Evolutionary conservation across 2,888 invertebrate species (phyloP), one percentile per base, ranked within the genome.

Genomic region (Sthenelais limicola): DNA sequence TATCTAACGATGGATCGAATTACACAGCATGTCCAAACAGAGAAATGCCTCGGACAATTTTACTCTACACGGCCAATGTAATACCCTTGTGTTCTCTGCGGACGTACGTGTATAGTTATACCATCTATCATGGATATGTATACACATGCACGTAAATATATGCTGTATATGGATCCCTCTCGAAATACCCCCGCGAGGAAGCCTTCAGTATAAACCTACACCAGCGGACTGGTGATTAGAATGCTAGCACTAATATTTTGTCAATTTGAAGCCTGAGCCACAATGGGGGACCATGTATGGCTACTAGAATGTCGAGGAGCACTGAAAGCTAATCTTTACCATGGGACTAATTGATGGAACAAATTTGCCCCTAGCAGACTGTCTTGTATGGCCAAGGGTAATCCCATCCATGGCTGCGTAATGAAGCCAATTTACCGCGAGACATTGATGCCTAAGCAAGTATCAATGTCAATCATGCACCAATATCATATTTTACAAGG

Each of bases 391-490:
- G 56, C 15, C 18, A 12, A 2, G 32, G 56, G 30, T 18, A n/a
- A 28, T 1, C 3, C 3, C 1, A 3, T 30, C 21, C 30, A 30
- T 28, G 30, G 56, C 1, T 9, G 28, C 32, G 9, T 56, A 56
- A 56, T 56, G 56, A 56, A 32, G 56, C 32, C 21, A 56, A 3
- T 56, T 28, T 24, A 21, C 18, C 56, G 30, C 32, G 18, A 21
- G 9, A 33, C 32, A 56, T 56, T 30, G 33, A 32, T 33, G 15
- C 21, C 21, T 56, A 21, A 7, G 32, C 56, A 28, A 33, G 56
- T 56, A 56, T 56, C 56, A 56, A 24, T 56, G 56, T 56, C 56
- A 56, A 56, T 56, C 56, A 5, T 32, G n/a, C 12, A 9, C 28
- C 30, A 5, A 32, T 26, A n/a, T 54, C 54, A n/a, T 18, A 18